Conservation (phyloP, 2,888 invertebrate genomes). For the Melieria crassipennis region DNA sequence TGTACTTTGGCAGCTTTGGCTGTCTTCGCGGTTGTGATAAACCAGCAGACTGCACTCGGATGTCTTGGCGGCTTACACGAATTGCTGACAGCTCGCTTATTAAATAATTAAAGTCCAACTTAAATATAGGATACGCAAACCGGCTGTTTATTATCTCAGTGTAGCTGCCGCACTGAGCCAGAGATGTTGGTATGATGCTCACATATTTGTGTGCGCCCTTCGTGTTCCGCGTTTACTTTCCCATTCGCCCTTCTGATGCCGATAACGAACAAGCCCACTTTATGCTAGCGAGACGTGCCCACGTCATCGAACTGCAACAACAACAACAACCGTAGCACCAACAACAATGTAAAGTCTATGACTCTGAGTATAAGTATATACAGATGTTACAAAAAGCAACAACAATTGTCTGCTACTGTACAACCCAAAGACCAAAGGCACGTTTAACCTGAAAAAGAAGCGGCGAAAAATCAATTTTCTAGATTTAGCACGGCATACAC, state of each 20-base stretch:
- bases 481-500: neutral
- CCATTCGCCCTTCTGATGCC: neutral
- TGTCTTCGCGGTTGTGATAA: no score
- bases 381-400: no score
- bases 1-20: no score
- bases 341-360: neutral
- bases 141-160: slow-evolving; percentile 5
- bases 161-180: neutral
- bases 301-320: slow-evolving; percentile 14
- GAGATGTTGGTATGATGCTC: neutral
- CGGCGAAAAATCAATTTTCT: slow-evolving; percentile 21
- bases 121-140: neutral
- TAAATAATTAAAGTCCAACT: no score
- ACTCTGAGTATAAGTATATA: no score
- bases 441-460: slow-evolving; percentile 17
- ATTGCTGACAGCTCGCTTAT: no score
- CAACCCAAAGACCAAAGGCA: slow-evolving; percentile 15
- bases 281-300: slow-evolving; percentile 7
- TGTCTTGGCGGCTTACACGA: no score
- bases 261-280: slow-evolving; percentile 26
- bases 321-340: neutral
- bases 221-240: no score
- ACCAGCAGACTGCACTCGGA: no score
- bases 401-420: neutral
- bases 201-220: neutral